A percentile compares a stretch with the other conserved stretches of the same genome.
Conservation (phyloP, 2,888 invertebrate species). For the Cheilosia pagana region DNA sequence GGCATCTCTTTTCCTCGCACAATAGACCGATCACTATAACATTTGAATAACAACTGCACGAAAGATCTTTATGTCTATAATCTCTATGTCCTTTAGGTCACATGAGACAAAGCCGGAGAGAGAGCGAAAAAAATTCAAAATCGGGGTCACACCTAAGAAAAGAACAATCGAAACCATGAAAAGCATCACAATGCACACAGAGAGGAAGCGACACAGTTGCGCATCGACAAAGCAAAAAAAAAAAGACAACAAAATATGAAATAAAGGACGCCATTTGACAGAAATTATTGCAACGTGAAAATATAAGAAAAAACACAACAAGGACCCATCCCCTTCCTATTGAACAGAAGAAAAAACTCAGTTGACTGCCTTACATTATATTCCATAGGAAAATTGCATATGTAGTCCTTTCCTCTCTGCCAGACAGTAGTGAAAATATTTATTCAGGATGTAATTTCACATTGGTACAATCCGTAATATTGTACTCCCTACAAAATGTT, state of each 20-base stretch:
- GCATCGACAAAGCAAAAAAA: conserved; percentile 30
- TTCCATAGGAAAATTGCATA: conserved; percentile 31
- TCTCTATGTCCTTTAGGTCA: conserved; percentile 52
- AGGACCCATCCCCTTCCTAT: neutral
- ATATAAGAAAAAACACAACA: neutral
- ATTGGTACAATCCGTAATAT: conserved; percentile 58
- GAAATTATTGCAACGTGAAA: conserved; percentile 42
- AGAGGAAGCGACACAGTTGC: conserved; percentile 57
- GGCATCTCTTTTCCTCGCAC: too few relatives aligned
- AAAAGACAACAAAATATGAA: conserved; percentile 17
- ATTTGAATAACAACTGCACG: too few relatives aligned
- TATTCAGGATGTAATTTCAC: conserved; percentile 56
- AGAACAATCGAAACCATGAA: conserved; percentile 67
- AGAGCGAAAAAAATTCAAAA: conserved; percentile 15
- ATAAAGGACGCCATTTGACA: conserved; percentile 60
- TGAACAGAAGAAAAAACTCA: conserved; percentile 24
- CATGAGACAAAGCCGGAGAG: conserved; percentile 32
- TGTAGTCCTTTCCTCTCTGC: neutral
- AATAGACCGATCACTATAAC: too few relatives aligned
- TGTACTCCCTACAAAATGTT: conserved; percentile 8
- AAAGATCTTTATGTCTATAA: too few relatives aligned
- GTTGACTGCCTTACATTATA: conserved; percentile 20
- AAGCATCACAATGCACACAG: conserved; percentile 58
- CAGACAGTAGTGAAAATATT: conserved; percentile 3
- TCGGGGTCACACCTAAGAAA: conserved; percentile 65